phyloP scores from a whole-genome alignment of 1,140 invertebrate genomes.

The Subanguina moxae region DNA sequence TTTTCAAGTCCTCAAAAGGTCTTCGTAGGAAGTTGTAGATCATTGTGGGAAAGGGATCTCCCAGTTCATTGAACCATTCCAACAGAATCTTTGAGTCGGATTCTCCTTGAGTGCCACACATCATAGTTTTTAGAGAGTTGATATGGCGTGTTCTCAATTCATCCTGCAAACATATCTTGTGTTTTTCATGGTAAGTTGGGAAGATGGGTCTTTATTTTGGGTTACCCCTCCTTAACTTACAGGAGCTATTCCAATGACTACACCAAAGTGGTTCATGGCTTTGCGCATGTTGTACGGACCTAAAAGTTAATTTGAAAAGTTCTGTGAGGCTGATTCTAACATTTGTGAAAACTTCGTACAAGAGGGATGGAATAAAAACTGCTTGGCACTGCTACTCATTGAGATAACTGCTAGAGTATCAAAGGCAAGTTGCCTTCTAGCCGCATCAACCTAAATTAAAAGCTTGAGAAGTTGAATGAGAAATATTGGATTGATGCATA shows the following conservation, averaged over 20 bases:
- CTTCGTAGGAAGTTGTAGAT: neutral
- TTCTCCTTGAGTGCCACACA: neutral
- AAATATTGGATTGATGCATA: no score
- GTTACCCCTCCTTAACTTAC: no score
- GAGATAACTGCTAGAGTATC: neutral
- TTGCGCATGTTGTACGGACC: neutral
- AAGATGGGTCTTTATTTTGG: no score
- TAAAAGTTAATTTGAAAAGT: neutral
- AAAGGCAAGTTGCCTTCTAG: neutral
- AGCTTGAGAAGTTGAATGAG: no score
- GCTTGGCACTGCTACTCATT: slow-evolving; percentile 40
- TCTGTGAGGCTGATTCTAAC: neutral
- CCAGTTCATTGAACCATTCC: slow-evolving; percentile 1
- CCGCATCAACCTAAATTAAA: neutral
- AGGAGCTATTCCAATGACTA: neutral
- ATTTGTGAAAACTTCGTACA: neutral
- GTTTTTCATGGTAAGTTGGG: no score
- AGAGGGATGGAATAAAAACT: slow-evolving; percentile 24
- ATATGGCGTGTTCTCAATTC: neutral
- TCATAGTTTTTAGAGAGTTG: neutral
- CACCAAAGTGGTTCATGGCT: slow-evolving; percentile 7
- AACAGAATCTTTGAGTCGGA: neutral
- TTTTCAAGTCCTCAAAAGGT: neutral
- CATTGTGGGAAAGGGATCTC: neutral
- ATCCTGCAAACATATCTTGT: neutral